phyloP scores from a whole-genome alignment of 2,888 invertebrate genomes.

The Palloptera scutellata region DNA sequence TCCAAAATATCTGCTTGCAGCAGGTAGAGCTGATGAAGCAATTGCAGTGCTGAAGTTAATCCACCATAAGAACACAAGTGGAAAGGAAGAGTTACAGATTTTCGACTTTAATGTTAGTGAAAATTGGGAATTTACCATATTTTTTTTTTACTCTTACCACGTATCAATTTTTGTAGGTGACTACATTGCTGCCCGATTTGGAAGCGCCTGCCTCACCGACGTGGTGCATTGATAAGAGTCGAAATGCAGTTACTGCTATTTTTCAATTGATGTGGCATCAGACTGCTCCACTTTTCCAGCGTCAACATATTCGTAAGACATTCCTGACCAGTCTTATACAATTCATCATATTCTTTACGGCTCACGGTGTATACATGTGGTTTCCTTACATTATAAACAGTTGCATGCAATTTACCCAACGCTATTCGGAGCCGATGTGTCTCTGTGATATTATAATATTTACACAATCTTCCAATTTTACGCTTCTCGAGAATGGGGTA shows the following conservation, averaged over 20 bases:
- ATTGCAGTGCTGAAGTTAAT: conserved; percentile 47
- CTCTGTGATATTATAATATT: conserved; percentile 52
- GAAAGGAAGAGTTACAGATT: conserved; percentile 31
- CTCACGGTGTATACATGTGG: conserved; percentile 59
- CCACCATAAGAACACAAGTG: conserved; percentile 46
- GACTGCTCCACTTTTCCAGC: conserved; percentile 56
- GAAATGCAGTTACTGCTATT: conserved; percentile 20
- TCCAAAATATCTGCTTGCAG: conserved; percentile 55
- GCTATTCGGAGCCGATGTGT: conserved; percentile 42
- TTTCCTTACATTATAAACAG: conserved; percentile 58
- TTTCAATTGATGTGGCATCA: conserved; percentile 54
- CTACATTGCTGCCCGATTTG: conserved; percentile 34
- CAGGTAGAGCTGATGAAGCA: conserved; percentile 48
- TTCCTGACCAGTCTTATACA: conserved; percentile 53
- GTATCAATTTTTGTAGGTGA: conserved; percentile 28
- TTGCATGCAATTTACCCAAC: conserved; percentile 47
- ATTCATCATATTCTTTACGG: conserved; percentile 55
- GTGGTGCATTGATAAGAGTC: neutral
- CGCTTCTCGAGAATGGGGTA: conserved; percentile 23
- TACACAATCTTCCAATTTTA: conserved; percentile 38
- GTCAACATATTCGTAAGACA: conserved; percentile 49
- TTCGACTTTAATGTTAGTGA: neutral
- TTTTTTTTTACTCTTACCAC: neutral
- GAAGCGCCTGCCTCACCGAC: conserved; percentile 31
- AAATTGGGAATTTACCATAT: no score